Evolutionary conservation across 2,797 vertebrate genomes (phyloP).

Genomic region (Limnodromus scolopaceus): DNA sequence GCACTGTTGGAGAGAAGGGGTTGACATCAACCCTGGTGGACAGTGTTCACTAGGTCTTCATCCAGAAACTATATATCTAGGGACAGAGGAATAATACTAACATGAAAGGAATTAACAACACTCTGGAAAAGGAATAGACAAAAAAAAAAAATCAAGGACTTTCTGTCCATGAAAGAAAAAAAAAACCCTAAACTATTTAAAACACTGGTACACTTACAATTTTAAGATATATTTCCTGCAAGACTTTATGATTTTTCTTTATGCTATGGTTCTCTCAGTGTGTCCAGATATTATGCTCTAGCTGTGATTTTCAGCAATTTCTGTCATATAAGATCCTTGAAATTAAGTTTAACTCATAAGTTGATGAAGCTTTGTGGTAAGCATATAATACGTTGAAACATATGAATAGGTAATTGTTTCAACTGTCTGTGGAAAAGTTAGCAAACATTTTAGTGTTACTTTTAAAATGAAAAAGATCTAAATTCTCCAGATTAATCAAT

Average conservation of each 20-base stretch:
- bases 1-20: not conserved
- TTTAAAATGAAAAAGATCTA: constrained; percentile 42
- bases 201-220: not conserved
- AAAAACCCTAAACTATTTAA: not conserved
- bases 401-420: not conserved
- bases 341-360: not conserved
- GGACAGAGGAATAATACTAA: not conserved
- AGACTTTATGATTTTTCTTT: constrained; percentile 24
- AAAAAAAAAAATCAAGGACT: not conserved
- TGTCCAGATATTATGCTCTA: not conserved
- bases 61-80: not conserved
- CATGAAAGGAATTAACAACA: not conserved
- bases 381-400: not conserved
- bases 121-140: not conserved
- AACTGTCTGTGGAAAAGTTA: not conserved
- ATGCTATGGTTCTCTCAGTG: not conserved
- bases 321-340: not conserved
- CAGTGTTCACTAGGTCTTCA: not conserved
- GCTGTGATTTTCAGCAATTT: not conserved
- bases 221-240: not conserved
- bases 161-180: not conserved
- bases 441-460: constrained; percentile 10
- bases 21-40: not conserved
- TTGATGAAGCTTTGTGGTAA: constrained; percentile 22
- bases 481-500: constrained; percentile 53